Evolutionary conservation across 2,797 vertebrate genomes (phyloP).

Genomic region (Cyprinella venusta): DNA sequence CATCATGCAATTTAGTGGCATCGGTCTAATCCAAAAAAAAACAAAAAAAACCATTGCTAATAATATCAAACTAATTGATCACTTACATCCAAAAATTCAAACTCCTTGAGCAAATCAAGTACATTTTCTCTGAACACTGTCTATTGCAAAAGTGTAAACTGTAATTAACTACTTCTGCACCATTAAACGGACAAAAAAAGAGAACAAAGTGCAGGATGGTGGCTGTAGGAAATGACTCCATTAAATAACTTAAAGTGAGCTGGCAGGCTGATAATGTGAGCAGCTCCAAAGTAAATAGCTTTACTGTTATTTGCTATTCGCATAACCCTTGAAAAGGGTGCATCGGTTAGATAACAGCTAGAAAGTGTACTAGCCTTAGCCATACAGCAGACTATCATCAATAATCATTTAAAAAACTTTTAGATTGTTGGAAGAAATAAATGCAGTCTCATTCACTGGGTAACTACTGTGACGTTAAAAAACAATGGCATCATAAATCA

Average conservation of each 20-base stretch:
- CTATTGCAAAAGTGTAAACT: conserved; percentile 6
- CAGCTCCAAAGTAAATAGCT: conserved; percentile 9
- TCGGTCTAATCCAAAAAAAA: not conserved
- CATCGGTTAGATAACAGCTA: conserved; percentile 7
- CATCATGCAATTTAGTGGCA: not conserved
- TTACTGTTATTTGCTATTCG: conserved; percentile 6
- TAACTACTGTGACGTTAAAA: not conserved
- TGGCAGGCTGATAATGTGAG: conserved; percentile 7
- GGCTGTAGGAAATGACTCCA: not conserved
- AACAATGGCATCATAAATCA: conserved; percentile 3
- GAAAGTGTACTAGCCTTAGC: not conserved
- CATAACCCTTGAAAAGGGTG: not conserved
- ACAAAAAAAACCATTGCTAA: not conserved
- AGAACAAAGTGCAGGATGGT: not conserved
- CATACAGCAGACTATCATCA: conserved; percentile 4
- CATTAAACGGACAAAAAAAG: not conserved
- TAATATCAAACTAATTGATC: not conserved
- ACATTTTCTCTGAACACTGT: not conserved
- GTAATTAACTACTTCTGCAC: conserved; percentile 29
- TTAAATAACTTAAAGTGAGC: conserved; percentile 13
- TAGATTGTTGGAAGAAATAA: not conserved
- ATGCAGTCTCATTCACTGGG: not conserved
- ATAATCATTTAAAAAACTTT: not conserved
- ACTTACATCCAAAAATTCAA: not conserved
- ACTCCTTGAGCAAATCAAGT: not conserved